These are phyloP conservation scores for Engraulis encrasicolus DNA, from an alignment of 2,113 vertebrate species.

Conservation along the genomic window DNA sequence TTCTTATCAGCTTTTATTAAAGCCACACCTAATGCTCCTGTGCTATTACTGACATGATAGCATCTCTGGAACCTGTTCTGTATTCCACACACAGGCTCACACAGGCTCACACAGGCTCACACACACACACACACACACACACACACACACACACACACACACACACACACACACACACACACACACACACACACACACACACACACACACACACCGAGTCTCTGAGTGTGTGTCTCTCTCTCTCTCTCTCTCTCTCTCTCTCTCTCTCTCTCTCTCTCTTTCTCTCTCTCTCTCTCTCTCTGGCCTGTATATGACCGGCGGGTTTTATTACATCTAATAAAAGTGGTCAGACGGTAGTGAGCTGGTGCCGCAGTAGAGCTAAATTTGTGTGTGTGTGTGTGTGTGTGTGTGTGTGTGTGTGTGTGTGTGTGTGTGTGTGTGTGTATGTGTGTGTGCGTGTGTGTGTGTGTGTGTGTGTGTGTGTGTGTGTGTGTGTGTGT, in stretches of 20 bases:
- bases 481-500: slow-evolving; percentile 36
- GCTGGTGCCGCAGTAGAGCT: neutral
- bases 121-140: too few species aligned
- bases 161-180: too few species aligned
- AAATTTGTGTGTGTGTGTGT: slow-evolving; percentile 5
- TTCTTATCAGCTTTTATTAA: neutral
- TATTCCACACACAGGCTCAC: slow-evolving; percentile 7
- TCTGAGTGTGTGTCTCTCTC: too few species aligned
- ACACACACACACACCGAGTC: too few species aligned
- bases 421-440: slow-evolving; percentile 1
- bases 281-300: too few species aligned
- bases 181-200: too few species aligned
- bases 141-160: too few species aligned
- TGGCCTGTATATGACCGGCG: neutral
- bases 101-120: too few species aligned
- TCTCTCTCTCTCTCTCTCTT: too few species aligned
- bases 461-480: too few species aligned
- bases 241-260: too few species aligned
- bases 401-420: neutral
- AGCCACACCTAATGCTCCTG: neutral
- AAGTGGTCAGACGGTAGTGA: neutral
- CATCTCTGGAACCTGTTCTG: neutral
- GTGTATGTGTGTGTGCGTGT: neutral
- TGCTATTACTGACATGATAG: neutral
- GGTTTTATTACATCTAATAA: slow-evolving; percentile 16